phyloP scores from a whole-genome alignment of 2,797 vertebrate species.

The Gymnocypris eckloni region DNA sequence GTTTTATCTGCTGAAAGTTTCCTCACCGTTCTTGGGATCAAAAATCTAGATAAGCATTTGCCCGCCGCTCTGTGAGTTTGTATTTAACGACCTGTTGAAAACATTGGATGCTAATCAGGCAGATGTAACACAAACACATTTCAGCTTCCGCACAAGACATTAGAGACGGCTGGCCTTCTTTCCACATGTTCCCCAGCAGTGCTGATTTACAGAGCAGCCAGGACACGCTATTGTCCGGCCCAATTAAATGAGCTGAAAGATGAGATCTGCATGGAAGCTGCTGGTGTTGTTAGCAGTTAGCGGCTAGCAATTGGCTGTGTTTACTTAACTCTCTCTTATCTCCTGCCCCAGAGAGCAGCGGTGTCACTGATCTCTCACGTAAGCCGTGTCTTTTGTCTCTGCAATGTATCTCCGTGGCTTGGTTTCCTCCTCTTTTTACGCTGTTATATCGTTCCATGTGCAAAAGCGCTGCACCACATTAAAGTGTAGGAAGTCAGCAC shows the following conservation, averaged over 20 bases:
- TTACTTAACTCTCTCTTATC: constrained; percentile 57
- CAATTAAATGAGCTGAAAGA: constrained; percentile 63
- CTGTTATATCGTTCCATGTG: constrained; percentile 1
- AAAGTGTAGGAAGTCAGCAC: constrained; percentile 53
- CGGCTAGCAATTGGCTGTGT: constrained; percentile 41
- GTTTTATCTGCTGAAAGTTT: constrained; percentile 36
- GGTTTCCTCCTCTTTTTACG: constrained; percentile 42
- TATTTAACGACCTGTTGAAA: constrained; percentile 61
- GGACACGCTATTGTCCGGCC: constrained; percentile 30
- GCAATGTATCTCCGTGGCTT: constrained; percentile 15
- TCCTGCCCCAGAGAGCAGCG: constrained; percentile 36
- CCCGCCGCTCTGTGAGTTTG: constrained; percentile 27
- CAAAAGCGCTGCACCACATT: background rate
- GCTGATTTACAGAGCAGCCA: constrained; percentile 40
- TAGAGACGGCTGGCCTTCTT: background rate
- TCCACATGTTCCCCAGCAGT: constrained; percentile 36
- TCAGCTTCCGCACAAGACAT: constrained; percentile 33
- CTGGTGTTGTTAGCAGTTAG: constrained; percentile 38
- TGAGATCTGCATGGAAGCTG: constrained; percentile 13
- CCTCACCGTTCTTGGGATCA: background rate
- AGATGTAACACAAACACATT: constrained; percentile 44
- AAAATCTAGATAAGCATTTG: constrained; percentile 53
- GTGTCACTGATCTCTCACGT: constrained; percentile 37
- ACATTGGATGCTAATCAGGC: constrained; percentile 60
- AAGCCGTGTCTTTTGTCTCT: constrained; percentile 42